Percentiles rank a stretch among this genome's conserved stretches.
Evolutionary conservation across 2,888 invertebrate genomes (phyloP).

Genomic region (Drosophila merina): DNA sequence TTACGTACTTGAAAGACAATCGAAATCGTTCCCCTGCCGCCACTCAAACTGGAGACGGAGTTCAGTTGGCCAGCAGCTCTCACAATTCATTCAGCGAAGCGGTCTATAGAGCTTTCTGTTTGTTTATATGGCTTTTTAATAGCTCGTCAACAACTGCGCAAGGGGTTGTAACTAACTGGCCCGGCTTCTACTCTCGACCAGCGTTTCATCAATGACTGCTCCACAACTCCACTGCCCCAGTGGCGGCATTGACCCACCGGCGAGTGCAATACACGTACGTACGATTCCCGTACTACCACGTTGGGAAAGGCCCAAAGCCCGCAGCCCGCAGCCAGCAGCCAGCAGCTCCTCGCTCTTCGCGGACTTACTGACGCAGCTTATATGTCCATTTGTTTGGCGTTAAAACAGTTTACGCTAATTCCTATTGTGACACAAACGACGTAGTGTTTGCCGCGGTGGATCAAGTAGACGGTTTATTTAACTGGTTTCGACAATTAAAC

Average conservation of each 20-base stretch:
- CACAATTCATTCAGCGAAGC: conserved; percentile 46
- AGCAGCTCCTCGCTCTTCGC: neutral
- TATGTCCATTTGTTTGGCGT: conserved; percentile 51
- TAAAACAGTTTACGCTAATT: conserved; percentile 80
- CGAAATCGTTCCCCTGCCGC: conserved; percentile 30
- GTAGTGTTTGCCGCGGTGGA: conserved; percentile 37
- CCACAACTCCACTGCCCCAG: conserved; percentile 37
- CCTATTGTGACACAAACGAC: conserved; percentile 70
- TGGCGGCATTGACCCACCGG: conserved; percentile 57
- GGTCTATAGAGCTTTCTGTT: conserved; percentile 52
- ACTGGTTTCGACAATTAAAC: conserved; percentile 72
- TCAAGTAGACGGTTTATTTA: conserved; percentile 58
- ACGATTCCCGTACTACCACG: neutral
- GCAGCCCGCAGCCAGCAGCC: neutral
- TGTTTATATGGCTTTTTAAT: conserved; percentile 76
- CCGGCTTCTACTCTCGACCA: conserved; percentile 33
- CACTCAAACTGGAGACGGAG: conserved; percentile 14
- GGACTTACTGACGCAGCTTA: neutral
- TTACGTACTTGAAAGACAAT: conserved; percentile 63
- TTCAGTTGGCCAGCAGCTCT: conserved; percentile 16
- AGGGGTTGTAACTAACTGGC: conserved; percentile 63
- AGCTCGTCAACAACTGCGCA: conserved; percentile 59
- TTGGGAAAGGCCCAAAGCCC: conserved; percentile 48
- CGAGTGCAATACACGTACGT: conserved; percentile 38
- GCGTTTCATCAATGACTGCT: conserved; percentile 59